phyloP scores from a whole-genome alignment of 2,888 invertebrate genomes.

The Ashinkailepas kermadecensis region DNA sequence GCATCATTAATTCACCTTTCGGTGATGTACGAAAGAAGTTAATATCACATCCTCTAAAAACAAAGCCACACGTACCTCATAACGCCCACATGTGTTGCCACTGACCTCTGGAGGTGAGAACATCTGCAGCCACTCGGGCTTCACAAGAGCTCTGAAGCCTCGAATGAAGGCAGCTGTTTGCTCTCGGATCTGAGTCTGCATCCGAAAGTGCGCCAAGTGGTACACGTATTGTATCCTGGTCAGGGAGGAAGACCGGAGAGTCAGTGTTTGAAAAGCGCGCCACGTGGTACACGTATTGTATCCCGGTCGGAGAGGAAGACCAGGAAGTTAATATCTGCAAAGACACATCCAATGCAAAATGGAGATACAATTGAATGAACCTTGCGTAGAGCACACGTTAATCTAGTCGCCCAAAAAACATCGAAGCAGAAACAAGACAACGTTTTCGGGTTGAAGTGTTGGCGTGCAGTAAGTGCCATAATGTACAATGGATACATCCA shows the following conservation, averaged over 20 bases:
- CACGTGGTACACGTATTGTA: conserved; percentile 96
- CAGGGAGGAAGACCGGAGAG: conserved; percentile 34
- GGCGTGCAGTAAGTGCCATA: conserved; percentile 35
- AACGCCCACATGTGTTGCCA: background rate
- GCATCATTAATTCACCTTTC: too few species aligned
- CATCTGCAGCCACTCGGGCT: conserved; percentile 85
- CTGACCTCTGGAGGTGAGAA: conserved; percentile 89
- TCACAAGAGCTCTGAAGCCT: conserved; percentile 91
- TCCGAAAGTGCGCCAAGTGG: conserved; percentile 95
- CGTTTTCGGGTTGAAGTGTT: background rate
- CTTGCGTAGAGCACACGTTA: too few species aligned
- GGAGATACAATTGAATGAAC: too few species aligned
- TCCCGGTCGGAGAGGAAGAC: conserved; percentile 51
- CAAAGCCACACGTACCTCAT: too few species aligned
- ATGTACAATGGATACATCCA: too few species aligned
- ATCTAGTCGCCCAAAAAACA: too few species aligned
- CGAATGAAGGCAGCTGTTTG: conserved; percentile 94
- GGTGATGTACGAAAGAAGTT: too few species aligned
- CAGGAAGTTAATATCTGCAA: too few species aligned
- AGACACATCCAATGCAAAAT: too few species aligned
- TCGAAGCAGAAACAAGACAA: too few species aligned
- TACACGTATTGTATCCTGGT: conserved; percentile 92
- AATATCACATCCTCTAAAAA: too few species aligned
- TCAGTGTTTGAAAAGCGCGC: conserved; percentile 63
- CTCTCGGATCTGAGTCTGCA: conserved; percentile 95